Evolutionary conservation across 2,113 vertebrate genomes (phyloP).

Genomic region (Colius striatus): DNA sequence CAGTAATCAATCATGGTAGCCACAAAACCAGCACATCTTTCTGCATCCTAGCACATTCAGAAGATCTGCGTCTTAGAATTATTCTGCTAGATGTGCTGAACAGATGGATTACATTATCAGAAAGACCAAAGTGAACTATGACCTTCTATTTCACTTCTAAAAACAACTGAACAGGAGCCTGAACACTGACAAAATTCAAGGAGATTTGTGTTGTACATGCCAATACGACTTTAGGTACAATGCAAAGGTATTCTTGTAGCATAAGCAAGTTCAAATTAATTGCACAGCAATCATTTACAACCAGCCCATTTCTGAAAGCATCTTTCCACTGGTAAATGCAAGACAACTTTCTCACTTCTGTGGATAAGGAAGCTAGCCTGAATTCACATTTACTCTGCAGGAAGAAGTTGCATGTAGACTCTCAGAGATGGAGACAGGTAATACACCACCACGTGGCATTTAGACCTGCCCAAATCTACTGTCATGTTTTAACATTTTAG

Average conservation of each 20-base stretch:
- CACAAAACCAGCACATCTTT: background rate
- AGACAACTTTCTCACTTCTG: background rate
- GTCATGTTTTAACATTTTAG: background rate
- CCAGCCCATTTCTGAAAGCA: background rate
- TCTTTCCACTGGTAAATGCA: background rate
- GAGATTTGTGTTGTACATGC: background rate
- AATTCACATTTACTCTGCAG: background rate
- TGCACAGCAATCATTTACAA: background rate
- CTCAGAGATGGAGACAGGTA: background rate
- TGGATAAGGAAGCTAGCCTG: background rate
- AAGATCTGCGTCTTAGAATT: background rate
- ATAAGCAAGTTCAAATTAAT: background rate
- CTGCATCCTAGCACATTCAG: background rate
- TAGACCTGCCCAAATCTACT: background rate
- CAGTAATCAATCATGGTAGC: background rate
- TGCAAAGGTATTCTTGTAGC: background rate
- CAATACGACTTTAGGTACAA: background rate
- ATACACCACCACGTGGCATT: background rate
- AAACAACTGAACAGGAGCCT: background rate
- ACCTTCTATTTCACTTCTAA: background rate
- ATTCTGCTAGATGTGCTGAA: background rate
- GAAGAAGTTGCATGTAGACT: background rate
- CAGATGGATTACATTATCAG: slow-evolving; percentile 26
- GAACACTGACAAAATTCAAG: background rate
- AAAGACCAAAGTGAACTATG: background rate